phyloP scores from a whole-genome alignment of 2,113 vertebrate species.

The Pollachius pollachius region DNA sequence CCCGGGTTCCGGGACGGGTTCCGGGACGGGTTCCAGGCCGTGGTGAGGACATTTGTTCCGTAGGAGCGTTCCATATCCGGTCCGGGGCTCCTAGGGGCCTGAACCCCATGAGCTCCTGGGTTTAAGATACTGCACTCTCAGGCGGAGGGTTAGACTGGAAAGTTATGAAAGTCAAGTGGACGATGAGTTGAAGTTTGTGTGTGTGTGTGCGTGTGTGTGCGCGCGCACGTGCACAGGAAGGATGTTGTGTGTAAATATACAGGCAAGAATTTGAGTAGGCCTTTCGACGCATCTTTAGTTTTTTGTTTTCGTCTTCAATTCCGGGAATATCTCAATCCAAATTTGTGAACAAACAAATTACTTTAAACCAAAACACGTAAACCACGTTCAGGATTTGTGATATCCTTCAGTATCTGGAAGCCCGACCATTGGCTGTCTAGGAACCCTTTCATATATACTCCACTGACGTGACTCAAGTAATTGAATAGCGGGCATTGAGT shows the following conservation, averaged over 20 bases:
- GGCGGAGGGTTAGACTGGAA: conserved; percentile 12
- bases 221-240: neutral
- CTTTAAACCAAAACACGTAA: too few species aligned
- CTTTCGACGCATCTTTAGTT: too few species aligned
- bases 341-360: too few species aligned
- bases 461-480: too few species aligned
- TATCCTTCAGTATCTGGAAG: too few species aligned
- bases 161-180: neutral
- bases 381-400: too few species aligned
- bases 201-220: conserved; percentile 5
- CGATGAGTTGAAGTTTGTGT: neutral
- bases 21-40: neutral
- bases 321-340: too few species aligned
- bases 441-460: too few species aligned
- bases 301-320: too few species aligned
- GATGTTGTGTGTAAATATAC: neutral
- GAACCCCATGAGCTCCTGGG: conserved; percentile 7
- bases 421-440: too few species aligned
- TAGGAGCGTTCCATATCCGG: neutral
- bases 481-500: too few species aligned
- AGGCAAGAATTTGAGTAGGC: too few species aligned
- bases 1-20: neutral
- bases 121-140: neutral
- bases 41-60: neutral
- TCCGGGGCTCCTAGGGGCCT: neutral